phyloP scores from a whole-genome alignment of 2,113 vertebrate genomes.

The Tringa solitaria region DNA sequence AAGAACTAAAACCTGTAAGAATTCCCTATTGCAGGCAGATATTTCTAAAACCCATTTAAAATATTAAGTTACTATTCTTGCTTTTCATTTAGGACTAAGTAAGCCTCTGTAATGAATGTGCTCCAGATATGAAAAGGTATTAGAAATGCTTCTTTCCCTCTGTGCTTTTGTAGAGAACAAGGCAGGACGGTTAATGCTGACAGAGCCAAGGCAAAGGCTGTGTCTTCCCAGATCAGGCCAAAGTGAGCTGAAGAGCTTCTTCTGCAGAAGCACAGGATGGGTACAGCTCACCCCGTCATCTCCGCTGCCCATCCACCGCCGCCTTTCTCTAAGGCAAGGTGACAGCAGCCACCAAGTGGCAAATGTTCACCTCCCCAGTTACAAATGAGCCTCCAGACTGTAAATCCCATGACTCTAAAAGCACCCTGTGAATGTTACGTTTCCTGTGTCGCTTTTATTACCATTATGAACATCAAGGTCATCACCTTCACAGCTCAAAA shows the following conservation, averaged over 20 bases:
- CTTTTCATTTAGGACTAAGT: neutral
- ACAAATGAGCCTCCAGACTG: neutral
- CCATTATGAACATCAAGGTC: neutral
- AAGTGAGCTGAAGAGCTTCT: neutral
- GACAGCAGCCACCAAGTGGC: neutral
- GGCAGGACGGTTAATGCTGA: neutral
- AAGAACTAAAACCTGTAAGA: conserved; percentile 9
- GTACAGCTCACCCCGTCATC: rapidly evolving
- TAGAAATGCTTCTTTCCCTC: neutral
- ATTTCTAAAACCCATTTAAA: conserved; percentile 11
- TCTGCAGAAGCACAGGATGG: rapidly evolving
- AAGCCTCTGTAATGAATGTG: neutral
- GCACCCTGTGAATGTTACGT: neutral
- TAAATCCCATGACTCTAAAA: neutral
- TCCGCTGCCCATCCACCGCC: neutral
- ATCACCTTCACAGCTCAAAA: neutral
- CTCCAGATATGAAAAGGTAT: neutral
- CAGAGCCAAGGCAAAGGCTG: neutral
- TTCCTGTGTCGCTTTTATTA: neutral
- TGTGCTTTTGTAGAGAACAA: neutral
- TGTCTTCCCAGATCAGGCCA: neutral
- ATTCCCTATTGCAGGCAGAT: neutral
- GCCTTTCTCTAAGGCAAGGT: neutral
- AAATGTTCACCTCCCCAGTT: neutral
- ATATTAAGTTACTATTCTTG: neutral